phyloP scores from a whole-genome alignment of 2,797 vertebrate species.

The Aselliscus stoliczkanus region DNA sequence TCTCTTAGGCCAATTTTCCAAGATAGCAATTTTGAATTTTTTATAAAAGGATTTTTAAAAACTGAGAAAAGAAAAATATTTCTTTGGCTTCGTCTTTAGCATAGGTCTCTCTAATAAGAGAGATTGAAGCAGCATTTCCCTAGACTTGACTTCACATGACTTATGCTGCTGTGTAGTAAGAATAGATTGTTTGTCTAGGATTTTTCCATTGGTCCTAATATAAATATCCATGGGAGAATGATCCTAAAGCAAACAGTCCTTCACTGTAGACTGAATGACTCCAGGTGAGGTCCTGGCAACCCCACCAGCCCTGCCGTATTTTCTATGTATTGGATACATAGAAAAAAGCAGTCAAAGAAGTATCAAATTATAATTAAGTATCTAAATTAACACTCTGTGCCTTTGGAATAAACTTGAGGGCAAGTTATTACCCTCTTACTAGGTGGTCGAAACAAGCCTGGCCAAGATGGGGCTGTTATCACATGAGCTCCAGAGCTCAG shows the following conservation, averaged over 20 bases:
- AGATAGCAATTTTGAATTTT: not conserved
- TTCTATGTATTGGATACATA: not conserved
- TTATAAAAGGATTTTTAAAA: not conserved
- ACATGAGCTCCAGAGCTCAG: accelerated
- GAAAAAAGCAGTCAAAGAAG: not conserved
- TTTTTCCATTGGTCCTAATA: not conserved
- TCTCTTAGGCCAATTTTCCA: not conserved
- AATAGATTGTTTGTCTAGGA: not conserved
- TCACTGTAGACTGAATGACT: not conserved
- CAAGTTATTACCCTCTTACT: not conserved
- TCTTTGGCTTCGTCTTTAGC: not conserved
- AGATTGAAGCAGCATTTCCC: not conserved
- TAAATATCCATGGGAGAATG: not conserved
- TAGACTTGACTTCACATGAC: not conserved
- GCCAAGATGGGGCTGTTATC: not conserved
- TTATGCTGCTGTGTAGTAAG: not conserved
- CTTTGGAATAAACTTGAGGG: not conserved
- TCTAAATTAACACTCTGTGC: not conserved
- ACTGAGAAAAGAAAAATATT: not conserved
- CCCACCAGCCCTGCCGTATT: too few relatives aligned
- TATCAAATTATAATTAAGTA: not conserved
- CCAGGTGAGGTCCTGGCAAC: not conserved
- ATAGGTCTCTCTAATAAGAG: not conserved
- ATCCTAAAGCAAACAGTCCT: not conserved
- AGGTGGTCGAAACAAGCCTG: not conserved